Evolutionary conservation across 2,888 invertebrate genomes (phyloP), one percentile per base, ranked within the genome.

Genomic region (Linnaemya vulpina): DNA sequence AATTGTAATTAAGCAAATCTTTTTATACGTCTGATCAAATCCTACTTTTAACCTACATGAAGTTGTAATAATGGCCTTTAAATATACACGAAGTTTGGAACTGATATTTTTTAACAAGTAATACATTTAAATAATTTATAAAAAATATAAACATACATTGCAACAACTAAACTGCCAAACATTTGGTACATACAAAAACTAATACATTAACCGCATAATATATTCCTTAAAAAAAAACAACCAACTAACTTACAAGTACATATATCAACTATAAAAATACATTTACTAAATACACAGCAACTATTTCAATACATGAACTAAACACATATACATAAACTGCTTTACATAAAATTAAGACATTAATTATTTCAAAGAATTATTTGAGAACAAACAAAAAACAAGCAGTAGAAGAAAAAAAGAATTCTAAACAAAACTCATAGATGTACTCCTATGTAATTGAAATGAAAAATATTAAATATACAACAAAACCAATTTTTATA

Each of bases 81-180:
- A n/a, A n/a, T n/a, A n/a, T n/a, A n/a, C n/a, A n/a, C n/a, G n/a
- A n/a, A n/a, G n/a, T n/a, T 30, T 53, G 8, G 38, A 38, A 38
- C 38, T 8, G 38, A 46, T 46, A 15, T n/a, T 11, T 46, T 46
- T 46, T 15, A 46, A n/a, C 4, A 46, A n/a, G n/a, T 30, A 55
- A 1, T 30, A 13, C 8, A 55, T 60, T 35, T 17, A 15, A 35
- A 38, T 60, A 1, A 17, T 60, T 60, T 60, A 62, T 22, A 30
- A 13, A 40, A 13, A 62, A 30, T 58, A 62, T 40, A 40, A 60
- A 17, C 11, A 10, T 43, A 40, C 11, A 15, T 20, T 73, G n/a
- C 35, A 78, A 73, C 38, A 70, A 76, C 46, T 82, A 84, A 79
- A 83, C 80, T 81, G 80, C 77, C 86, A 84, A 46, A 38, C 51